phyloP scores from a whole-genome alignment of 2,113 vertebrate species.

The Emydura subglobosa region DNA sequence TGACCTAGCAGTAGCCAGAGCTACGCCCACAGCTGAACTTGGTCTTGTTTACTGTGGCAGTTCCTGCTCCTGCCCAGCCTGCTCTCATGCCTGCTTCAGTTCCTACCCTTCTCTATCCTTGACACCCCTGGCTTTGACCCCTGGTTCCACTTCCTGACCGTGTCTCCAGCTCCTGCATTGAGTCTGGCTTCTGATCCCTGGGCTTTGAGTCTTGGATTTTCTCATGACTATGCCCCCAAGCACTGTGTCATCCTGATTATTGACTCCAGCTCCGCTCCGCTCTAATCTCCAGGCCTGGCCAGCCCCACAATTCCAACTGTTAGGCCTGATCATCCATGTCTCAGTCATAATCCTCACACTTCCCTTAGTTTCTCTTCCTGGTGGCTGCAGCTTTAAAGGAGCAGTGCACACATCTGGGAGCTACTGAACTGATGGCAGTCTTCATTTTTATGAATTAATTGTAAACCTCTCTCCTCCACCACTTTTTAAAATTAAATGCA shows the following conservation, averaged over 20 bases:
- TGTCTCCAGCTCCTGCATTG: neutral
- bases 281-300: neutral
- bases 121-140: neutral
- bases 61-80: neutral
- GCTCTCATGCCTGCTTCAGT: neutral
- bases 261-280: neutral
- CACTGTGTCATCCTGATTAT: neutral
- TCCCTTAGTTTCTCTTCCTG: neutral
- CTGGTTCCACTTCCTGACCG: neutral
- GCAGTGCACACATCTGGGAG: neutral
- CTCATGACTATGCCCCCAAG: neutral
- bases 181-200: neutral
- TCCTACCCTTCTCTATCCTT: neutral
- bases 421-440: neutral
- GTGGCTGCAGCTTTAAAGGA: neutral
- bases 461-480: no score
- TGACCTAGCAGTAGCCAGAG: neutral
- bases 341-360: neutral
- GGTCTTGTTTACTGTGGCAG: neutral
- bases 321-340: neutral
- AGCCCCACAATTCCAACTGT: neutral
- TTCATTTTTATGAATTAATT: neutral
- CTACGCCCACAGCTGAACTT: neutral
- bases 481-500: neutral
- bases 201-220: neutral